phyloP scores from a whole-genome alignment of 2,888 invertebrate species.

The Plagiodera versicolora region DNA sequence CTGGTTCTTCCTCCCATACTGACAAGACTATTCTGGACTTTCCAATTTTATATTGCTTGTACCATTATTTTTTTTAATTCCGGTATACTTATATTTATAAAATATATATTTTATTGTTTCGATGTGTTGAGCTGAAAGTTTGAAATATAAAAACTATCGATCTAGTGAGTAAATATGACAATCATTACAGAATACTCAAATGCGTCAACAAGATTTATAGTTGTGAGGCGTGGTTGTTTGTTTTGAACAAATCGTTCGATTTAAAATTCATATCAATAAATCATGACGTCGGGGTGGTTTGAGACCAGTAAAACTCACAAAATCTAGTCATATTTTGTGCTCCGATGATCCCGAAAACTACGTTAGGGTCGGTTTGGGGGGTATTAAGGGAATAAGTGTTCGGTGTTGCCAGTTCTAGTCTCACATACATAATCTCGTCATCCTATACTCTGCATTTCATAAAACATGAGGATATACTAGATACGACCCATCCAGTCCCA shows the following conservation, averaged over 20 bases:
- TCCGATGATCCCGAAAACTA: conserved; percentile 53
- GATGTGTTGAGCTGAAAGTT: too few relatives aligned
- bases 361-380: conserved; percentile 35
- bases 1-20: too few relatives aligned
- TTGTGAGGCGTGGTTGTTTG: conserved; percentile 17
- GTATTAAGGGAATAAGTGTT: conserved; percentile 36
- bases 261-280: conserved; percentile 36
- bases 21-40: too few relatives aligned
- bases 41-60: too few relatives aligned
- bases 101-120: too few relatives aligned
- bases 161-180: too few relatives aligned
- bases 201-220: conserved; percentile 19
- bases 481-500: too few relatives aligned
- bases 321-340: conserved; percentile 52
- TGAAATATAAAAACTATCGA: too few relatives aligned
- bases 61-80: too few relatives aligned
- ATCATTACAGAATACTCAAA: conserved; percentile 27
- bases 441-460: too few relatives aligned
- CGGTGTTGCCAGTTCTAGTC: conserved; percentile 5
- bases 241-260: conserved; percentile 28
- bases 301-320: conserved; percentile 42
- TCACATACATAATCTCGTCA: neutral
- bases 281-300: conserved; percentile 33
- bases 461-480: too few relatives aligned
- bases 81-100: too few relatives aligned